These are phyloP conservation scores for Atractosteus spatula DNA, from an alignment of 2,113 vertebrate genomes.

Conservation along the genomic window DNA sequence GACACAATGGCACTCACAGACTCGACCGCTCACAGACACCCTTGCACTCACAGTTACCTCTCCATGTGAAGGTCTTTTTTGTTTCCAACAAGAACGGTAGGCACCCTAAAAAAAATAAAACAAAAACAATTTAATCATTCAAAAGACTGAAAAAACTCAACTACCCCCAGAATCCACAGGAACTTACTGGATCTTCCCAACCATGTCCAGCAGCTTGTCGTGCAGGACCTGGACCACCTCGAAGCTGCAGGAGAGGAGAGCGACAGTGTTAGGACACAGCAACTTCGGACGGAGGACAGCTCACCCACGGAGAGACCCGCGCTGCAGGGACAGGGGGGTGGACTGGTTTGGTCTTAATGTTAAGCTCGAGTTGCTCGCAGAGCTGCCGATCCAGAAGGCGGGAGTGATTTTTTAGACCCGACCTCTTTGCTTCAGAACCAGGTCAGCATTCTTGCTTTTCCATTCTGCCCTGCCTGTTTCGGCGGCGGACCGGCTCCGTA, in stretches of 20 bases:
- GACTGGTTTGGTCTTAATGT: neutral
- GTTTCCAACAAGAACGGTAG: constrained; percentile 82
- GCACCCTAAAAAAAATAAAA: constrained; percentile 61
- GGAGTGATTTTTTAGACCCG: too few relatives aligned
- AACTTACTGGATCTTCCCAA: constrained; percentile 77
- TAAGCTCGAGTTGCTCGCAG: too few relatives aligned
- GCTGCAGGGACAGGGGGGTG: neutral
- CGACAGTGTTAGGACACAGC: neutral
- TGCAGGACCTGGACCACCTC: constrained; percentile 79
- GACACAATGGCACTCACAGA: too few relatives aligned
- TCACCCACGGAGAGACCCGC: neutral
- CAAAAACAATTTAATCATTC: neutral
- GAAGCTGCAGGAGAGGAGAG: constrained; percentile 67
- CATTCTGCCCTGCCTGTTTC: too few relatives aligned
- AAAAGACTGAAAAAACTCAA: neutral
- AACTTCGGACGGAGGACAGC: neutral
- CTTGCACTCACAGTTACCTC: constrained; percentile 54
- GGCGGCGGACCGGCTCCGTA: too few relatives aligned
- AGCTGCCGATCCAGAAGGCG: too few relatives aligned
- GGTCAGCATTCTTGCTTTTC: too few relatives aligned
- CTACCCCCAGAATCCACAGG: neutral
- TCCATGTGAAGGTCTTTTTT: constrained; percentile 80
- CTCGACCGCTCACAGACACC: too few relatives aligned
- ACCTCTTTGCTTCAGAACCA: too few relatives aligned
- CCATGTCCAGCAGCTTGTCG: constrained; percentile 75